A percentile compares a stretch with the other conserved stretches of the same genome.
phyloP scores from a whole-genome alignment of 2,113 vertebrate genomes.

The Puma concolor region DNA sequence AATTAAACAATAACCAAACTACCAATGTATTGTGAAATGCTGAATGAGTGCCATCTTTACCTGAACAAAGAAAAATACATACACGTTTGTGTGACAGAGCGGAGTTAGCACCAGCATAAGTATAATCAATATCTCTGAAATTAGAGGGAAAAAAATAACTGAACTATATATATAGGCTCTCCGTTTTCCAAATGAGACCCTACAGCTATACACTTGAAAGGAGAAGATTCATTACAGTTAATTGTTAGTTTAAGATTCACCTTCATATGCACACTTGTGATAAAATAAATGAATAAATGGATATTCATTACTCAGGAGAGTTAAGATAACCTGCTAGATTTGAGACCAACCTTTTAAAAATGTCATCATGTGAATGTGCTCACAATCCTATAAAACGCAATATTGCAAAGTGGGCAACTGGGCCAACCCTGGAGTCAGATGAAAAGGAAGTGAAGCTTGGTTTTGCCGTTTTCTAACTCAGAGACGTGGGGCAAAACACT shows the following conservation, averaged over 20 bases:
- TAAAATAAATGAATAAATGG: neutral
- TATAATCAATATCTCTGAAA: neutral
- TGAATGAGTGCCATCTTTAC: conserved; percentile 13
- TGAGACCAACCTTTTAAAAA: neutral
- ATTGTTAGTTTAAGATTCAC: neutral
- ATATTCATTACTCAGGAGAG: neutral
- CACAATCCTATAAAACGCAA: neutral
- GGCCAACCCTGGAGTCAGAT: neutral
- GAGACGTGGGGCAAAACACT: neutral
- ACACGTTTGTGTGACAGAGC: neutral
- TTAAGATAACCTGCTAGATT: neutral
- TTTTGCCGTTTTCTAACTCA: neutral
- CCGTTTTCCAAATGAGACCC: conserved; percentile 34
- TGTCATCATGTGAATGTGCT: neutral
- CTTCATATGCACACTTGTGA: neutral
- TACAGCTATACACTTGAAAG: neutral
- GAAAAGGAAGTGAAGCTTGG: neutral
- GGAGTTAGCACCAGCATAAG: neutral
- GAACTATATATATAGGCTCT: neutral
- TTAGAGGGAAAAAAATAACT: conserved; percentile 22
- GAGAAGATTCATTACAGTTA: neutral
- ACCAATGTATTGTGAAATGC: conserved; percentile 48
- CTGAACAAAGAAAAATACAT: neutral
- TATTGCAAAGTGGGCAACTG: neutral
- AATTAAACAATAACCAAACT: conserved; percentile 26